Evolutionary conservation across 2,888 invertebrate genomes (phyloP).

Genomic region (Vannuccia rotundouncinata): DNA sequence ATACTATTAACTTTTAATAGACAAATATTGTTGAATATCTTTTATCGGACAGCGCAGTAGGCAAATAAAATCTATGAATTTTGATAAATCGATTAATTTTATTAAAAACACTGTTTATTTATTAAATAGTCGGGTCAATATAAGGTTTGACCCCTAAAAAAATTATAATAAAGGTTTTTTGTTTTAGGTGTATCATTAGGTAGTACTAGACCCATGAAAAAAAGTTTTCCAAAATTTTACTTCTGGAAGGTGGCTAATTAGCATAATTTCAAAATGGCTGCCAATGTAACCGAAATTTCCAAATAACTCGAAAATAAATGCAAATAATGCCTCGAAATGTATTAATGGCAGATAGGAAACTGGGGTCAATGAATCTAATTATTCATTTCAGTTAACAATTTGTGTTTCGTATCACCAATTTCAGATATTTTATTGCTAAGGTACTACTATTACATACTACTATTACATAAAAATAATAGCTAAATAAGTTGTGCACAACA

Average conservation of each 20-base stretch:
- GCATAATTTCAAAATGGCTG: slow-evolving; percentile 9
- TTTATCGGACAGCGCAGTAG: too few relatives aligned
- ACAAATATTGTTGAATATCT: too few relatives aligned
- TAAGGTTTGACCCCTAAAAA: slow-evolving; percentile 6
- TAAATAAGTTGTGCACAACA: neutral
- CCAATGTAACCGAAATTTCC: neutral
- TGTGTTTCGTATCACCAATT: neutral
- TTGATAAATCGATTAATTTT: too few relatives aligned
- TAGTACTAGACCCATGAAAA: neutral
- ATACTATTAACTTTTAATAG: too few relatives aligned
- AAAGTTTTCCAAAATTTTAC: neutral
- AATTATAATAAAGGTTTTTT: slow-evolving; percentile 13
- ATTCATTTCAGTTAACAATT: neutral
- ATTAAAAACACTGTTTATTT: too few relatives aligned
- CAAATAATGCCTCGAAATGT: neutral
- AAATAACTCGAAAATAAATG: slow-evolving; percentile 3
- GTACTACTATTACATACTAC: neutral
- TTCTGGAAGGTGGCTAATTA: neutral
- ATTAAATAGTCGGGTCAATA: slow-evolving; percentile 9
- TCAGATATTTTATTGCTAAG: neutral
- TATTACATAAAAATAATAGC: neutral
- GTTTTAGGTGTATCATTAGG: neutral
- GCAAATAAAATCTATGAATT: too few relatives aligned
- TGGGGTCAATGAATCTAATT: neutral
- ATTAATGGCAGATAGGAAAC: neutral